These are phyloP conservation scores for Alexandromys fortis DNA, from an alignment of 2,113 vertebrate genomes.

Conservation along the genomic window DNA sequence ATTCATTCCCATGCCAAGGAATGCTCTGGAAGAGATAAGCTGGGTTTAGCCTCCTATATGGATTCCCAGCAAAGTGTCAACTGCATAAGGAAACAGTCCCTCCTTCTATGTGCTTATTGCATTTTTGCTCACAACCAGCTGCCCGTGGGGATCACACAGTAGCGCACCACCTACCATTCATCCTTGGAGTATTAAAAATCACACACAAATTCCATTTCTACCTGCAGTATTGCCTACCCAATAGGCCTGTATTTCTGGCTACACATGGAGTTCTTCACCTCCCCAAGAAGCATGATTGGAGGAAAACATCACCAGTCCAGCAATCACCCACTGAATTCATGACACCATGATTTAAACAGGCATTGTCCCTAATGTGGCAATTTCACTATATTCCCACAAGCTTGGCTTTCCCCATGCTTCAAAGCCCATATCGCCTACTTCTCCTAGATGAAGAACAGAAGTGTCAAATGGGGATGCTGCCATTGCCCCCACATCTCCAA, in stretches of 20 bases:
- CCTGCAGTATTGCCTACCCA: not conserved
- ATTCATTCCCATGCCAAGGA: not conserved
- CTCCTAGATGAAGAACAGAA: not conserved
- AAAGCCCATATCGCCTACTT: not conserved
- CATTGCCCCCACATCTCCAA: not conserved
- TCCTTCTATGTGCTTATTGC: not conserved
- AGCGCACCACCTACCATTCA: not conserved
- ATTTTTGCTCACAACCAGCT: not conserved
- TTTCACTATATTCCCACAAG: not conserved
- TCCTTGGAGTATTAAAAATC: too few species aligned
- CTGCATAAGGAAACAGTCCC: not conserved
- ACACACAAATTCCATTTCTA: not conserved
- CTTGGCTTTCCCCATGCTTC: not conserved
- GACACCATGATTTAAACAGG: not conserved
- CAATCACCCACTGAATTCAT: not conserved
- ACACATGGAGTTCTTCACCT: not conserved
- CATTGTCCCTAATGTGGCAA: too few species aligned
- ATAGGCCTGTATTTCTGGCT: not conserved
- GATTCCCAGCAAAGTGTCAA: not conserved
- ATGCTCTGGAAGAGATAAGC: not conserved
- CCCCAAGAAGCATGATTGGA: not conserved
- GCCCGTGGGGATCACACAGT: not conserved
- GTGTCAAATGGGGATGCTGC: fast-evolving
- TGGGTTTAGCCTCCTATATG: not conserved
- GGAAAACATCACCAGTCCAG: not conserved